Base-by-base conservation (phyloP, 2,113 vertebrate species). In the Neolamprologus sp. region DNA sequence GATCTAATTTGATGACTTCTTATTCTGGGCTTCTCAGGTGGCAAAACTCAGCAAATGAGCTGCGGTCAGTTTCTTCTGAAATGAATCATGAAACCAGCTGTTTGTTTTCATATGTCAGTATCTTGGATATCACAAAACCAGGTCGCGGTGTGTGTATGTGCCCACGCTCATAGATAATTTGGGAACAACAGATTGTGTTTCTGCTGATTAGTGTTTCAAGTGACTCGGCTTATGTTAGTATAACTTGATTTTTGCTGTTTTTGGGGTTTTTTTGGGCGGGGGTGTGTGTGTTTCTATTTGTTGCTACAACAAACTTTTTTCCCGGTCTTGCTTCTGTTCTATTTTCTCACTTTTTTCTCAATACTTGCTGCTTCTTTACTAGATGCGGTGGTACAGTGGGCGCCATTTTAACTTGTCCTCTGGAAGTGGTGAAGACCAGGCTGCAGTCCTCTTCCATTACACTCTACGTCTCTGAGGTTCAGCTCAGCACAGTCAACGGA, bases 301-400 rank as follows among this genome's bases (percentile, higher is more conserved):
- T n/a, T 71, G 65, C n/a, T n/a, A 45, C 37, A 26, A 40, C 65
- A 45, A 73, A 16, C 37, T 3, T 68, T 68, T 68, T 37, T 40
- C 7, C 12, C 51, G 17, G 8, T 16, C 23, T 7, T 40, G 11
- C 42, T 75, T 82, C 11, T 26, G 65, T 55, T 16, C 12, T 14
- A 11, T 8, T 11, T 9, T 30, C 14, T 83, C 5, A 54, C 14
- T 87, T 14, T 14, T 75, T 8, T 6, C 16, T 82, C 5, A 33
- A 53, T 28, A 19, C 33, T 23, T 75, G 54, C 11, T 37, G 14
- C 35, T 37, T 30, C 81, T 30, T 84, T 93, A 7, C 12, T 91
- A 99, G 99, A 94, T 99, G 99, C 93, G 98, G 98, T 82, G 99
- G 99, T 88, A 99, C 99, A 63, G 98, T 99, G 90, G 99, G 98